Base-by-base conservation (phyloP, 2,888 invertebrate genomes). In the Andrena haemorrhoa region DNA sequence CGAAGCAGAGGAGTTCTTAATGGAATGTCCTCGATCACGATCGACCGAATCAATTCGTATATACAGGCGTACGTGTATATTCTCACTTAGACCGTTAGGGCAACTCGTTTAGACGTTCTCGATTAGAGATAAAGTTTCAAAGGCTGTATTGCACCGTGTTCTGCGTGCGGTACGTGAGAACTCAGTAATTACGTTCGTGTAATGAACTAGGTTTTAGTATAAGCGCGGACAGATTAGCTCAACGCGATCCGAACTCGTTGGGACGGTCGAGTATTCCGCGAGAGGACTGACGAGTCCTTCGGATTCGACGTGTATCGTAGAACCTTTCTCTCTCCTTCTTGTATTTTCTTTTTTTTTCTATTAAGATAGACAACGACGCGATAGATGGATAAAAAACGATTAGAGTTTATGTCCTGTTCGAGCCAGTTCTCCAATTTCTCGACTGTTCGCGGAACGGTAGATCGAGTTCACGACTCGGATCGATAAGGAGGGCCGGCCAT, bases 131-230 rank as follows among this genome's bases (percentile, higher is more conserved):
- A 75, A 80, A 63, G 60, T 80, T 80, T 78, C 68, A 79, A 86
- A 90, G 90, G 88, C 88, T 90, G 92, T 92, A 92, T 91, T 91
- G 88, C 92, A 92, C 92, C 83, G 76, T 84, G 86, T 90, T 75
- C 84, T 86, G 88, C 81, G 92, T 91, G 93, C 85, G 90, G 92
- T 91, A 92, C 92, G 91, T 90, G 88, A 93, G 91, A 88, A 91
- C 84, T 77, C 83, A 92, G 92, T 93, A 91, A 92, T 93, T 93
- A 93, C 92, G 90, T 93, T 93, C 91, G 89, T 90, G 93, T 93
- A 92, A 93, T 92, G 81, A 86, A 88, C 86, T 84, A 84, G 85
- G 79, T 80, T 88, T 87, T 88, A 72, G 82, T 56, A 23, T 82
- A 82, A 82, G 53, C 56, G 68, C 69, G 71, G 71, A 63, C 66